These are phyloP conservation scores for Echinometra lucunter DNA, from an alignment of 53 echinoderm and acorn worm species.

Conservation along the genomic window DNA sequence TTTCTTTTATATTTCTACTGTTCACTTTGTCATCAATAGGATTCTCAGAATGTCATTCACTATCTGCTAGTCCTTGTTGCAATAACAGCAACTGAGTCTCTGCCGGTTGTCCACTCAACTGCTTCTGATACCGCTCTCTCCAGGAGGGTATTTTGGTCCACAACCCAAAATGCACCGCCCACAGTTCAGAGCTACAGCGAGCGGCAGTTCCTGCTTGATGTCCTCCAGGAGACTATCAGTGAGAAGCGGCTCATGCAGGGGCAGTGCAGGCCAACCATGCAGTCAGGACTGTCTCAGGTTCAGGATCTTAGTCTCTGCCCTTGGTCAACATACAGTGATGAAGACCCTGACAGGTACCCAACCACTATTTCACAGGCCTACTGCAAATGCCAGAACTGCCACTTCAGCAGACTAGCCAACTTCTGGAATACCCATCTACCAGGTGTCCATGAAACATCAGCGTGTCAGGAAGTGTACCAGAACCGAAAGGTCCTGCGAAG, in stretches of 20 bases:
- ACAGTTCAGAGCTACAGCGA: not conserved
- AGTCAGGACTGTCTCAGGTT: not conserved
- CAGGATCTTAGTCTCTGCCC: constrained; percentile 29
- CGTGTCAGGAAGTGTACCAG: constrained; percentile 38
- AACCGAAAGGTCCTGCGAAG: constrained; percentile 20
- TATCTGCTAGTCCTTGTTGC: not conserved
- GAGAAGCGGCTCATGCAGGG: not conserved
- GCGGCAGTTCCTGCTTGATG: not conserved
- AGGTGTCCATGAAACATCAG: not conserved
- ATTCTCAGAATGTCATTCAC: not conserved
- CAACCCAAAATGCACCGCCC: not conserved
- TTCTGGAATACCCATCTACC: not conserved
- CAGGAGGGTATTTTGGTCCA: not conserved
- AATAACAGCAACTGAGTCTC: not conserved
- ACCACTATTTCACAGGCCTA: not conserved
- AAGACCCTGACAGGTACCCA: constrained; percentile 22
- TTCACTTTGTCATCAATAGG: not conserved
- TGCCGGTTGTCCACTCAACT: not conserved
- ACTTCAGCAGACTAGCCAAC: not conserved
- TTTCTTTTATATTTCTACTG: no score
- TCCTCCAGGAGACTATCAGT: not conserved
- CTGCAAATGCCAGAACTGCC: not conserved
- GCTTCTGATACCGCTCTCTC: not conserved
- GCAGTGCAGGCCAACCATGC: not conserved
- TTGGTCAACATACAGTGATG: not conserved